phyloP scores from a whole-genome alignment of 2,888 invertebrate species.

The Nomada ferruginata region DNA sequence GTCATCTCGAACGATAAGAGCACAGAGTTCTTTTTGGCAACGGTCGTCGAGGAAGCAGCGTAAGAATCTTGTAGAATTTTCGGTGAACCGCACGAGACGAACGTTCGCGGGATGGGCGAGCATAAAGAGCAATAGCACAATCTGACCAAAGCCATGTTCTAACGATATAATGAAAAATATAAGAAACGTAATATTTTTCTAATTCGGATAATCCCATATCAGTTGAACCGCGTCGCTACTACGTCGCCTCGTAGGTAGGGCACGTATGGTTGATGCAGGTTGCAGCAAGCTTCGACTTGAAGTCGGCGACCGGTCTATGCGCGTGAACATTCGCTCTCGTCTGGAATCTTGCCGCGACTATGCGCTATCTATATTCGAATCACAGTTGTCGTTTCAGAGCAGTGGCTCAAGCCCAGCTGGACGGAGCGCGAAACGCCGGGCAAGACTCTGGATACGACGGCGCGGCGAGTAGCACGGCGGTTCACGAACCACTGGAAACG shows the following conservation, averaged over 20 bases:
- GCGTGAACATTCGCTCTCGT: constrained; percentile 31
- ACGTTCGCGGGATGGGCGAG: constrained; percentile 16
- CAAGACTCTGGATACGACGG: constrained; percentile 81
- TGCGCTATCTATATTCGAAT: constrained; percentile 67
- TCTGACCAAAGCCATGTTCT: no score
- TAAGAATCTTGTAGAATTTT: constrained; percentile 85
- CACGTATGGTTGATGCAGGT: neutral
- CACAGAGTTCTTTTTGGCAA: constrained; percentile 95
- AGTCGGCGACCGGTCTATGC: no score
- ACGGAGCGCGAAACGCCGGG: constrained; percentile 69
- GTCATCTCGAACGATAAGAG: constrained; percentile 96
- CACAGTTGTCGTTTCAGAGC: constrained; percentile 78
- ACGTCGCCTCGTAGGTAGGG: no score
- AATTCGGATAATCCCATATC: no score
- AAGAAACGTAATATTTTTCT: no score
- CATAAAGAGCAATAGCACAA: no score
- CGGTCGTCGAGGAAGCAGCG: constrained; percentile 94
- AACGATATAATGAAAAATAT: no score
- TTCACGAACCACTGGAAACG: constrained; percentile 78
- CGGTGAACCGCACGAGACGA: neutral
- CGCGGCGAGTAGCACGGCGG: constrained; percentile 76
- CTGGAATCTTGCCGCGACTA: constrained; percentile 12
- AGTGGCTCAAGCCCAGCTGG: constrained; percentile 80
- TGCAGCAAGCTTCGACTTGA: neutral
- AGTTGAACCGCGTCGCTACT: no score